Evolutionary conservation across 2,797 vertebrate species (phyloP).

Genomic region (Schizopygopsis malacanthus): DNA sequence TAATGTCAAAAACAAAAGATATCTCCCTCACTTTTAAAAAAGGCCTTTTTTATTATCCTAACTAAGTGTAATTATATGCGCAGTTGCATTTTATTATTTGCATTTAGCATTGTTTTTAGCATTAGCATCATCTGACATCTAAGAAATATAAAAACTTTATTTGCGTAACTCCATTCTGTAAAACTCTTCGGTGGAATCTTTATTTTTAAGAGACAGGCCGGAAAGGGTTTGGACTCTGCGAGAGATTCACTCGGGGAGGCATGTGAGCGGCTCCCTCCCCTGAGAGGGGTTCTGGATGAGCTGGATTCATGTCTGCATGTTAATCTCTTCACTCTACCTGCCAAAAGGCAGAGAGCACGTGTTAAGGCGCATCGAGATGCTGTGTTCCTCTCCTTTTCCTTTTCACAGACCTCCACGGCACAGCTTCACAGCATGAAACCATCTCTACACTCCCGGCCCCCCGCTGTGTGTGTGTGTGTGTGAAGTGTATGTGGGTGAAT

Average conservation of each 20-base stretch:
- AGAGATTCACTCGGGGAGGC: conserved; percentile 10
- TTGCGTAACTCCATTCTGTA: not conserved
- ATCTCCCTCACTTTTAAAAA: not conserved
- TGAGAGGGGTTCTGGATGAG: conserved; percentile 33
- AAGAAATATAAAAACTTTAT: not conserved
- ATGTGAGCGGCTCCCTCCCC: conserved; percentile 7
- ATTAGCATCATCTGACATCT: not conserved
- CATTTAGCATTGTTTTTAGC: conserved; percentile 5
- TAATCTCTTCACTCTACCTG: conserved; percentile 47
- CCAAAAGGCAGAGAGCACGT: conserved; percentile 40
- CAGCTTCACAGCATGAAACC: conserved; percentile 32
- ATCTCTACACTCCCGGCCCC: conserved; percentile 17
- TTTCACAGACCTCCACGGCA: conserved; percentile 16
- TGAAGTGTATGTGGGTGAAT: conserved; percentile 29
- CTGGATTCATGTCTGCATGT: conserved; percentile 45
- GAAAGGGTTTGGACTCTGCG: not conserved
- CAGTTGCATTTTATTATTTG: not conserved
- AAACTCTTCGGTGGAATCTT: not conserved
- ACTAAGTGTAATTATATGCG: not conserved
- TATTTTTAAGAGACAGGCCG: conserved; percentile 20
- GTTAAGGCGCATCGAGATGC: conserved; percentile 33
- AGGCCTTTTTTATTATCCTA: not conserved
- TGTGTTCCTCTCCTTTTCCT: conserved; percentile 29
- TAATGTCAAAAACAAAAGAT: not conserved
- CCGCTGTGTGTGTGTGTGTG: conserved; percentile 19